phyloP scores from a whole-genome alignment of 1,140 invertebrate genomes.

The Aplysia californica region DNA sequence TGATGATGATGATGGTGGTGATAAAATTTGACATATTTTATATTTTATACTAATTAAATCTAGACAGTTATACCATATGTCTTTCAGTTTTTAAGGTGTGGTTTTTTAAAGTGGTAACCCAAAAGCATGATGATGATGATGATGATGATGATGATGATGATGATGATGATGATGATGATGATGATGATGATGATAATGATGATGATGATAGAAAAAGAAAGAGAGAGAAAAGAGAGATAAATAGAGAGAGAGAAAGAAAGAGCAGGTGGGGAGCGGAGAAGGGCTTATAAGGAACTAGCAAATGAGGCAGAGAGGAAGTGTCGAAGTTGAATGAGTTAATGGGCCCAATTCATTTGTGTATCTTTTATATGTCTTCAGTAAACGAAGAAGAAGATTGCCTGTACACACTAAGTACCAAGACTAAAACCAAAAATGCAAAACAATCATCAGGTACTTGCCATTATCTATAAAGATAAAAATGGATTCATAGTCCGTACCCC shows the following conservation, averaged over 20 bases:
- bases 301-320: neutral
- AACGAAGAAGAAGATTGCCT: neutral
- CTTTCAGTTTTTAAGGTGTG: no score
- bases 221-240: neutral
- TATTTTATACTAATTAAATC: neutral
- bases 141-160: neutral
- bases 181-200: neutral
- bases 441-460: neutral
- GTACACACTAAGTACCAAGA: neutral
- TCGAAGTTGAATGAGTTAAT: neutral
- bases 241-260: neutral
- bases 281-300: neutral
- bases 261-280: neutral
- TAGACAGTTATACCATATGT: no score
- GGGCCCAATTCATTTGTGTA: neutral
- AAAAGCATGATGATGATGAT: slow-evolving; percentile 11
- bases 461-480: no score
- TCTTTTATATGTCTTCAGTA: neutral
- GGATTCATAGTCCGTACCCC: no score
- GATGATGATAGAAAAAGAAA: slow-evolving; percentile 2
- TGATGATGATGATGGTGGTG: slow-evolving; percentile 6
- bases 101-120: no score
- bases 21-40: neutral
- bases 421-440: neutral
- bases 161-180: neutral